Evolutionary conservation across 2,888 invertebrate genomes (phyloP), one percentile per base, ranked within the genome.

Genomic region (Cheilosia soror): DNA sequence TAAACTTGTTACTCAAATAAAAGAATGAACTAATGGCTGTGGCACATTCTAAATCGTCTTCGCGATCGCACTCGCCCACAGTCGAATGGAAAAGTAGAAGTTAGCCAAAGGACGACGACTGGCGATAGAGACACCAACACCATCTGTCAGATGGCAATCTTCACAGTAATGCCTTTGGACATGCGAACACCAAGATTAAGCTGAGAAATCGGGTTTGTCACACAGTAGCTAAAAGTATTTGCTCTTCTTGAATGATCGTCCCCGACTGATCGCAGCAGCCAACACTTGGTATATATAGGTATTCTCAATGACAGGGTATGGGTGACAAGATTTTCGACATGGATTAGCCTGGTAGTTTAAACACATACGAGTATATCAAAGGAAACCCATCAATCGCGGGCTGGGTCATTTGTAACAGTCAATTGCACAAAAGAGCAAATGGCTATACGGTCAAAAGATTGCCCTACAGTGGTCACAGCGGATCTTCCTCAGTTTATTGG

Each of bases 71-170:
- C 60, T 66, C 72, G 73, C 66, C 65, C 51, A 73, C 72, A 65
- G 11, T 60, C 58, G 42, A 72, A 51, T 49, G 51, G 51, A 40
- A 33, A 51, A 44, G 78, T 66, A 80, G 73, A 73, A 60, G 66
- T 80, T 44, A 66, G 51, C 31, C 49, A 49, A 68, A 68, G 55
- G 60, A 75, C 60, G 60, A 37, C 58, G 58, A 60, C 63, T 53
- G 25, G 40, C 68, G 65, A 81, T 81, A 76, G 44, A 81, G 81
- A 81, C 66, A 82, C 78, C 42, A 83, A 72, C 31, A 69, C 76
- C 82, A 78, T 72, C 72, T 78, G 82, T 83, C 82, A 83, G 82
- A 83, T 83, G 66, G 62, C 20, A 72, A 83, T 83, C 78, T 66
- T 47, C 53, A 44, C 68, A 47, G 31, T 75, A 80, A 73, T 68